These are phyloP conservation scores for Synanceia verrucosa DNA, from an alignment of 2,797 vertebrate genomes.

Conservation along the genomic window DNA sequence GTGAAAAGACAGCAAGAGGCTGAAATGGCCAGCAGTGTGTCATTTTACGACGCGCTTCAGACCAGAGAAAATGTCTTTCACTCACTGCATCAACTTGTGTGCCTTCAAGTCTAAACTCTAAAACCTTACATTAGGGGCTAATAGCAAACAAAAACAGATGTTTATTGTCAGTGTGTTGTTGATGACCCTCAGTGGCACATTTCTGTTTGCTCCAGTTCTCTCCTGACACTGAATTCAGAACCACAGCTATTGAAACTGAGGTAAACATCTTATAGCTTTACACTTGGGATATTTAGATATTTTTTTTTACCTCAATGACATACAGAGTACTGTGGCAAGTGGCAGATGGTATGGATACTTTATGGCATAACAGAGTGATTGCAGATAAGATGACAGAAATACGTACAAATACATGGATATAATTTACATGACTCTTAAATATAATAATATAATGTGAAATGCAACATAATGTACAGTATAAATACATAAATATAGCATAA, in stretches of 20 bases:
- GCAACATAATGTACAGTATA: background rate
- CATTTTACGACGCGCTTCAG: constrained; percentile 1
- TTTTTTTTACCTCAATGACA: background rate
- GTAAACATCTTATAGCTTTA: background rate
- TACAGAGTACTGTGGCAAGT: background rate
- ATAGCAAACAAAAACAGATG: background rate
- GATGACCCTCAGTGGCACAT: background rate
- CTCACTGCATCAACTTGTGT: background rate
- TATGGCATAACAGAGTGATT: background rate
- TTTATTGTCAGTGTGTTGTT: background rate
- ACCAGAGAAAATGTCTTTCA: background rate
- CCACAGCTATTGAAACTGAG: background rate
- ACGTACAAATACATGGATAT: too few species aligned
- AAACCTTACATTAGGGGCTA: background rate
- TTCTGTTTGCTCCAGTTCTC: background rate
- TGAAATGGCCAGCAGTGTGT: background rate
- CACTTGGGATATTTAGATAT: background rate
- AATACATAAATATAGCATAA: too few species aligned
- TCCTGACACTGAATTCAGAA: background rate
- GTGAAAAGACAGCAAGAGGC: background rate
- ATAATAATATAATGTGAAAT: background rate
- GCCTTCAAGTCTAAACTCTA: background rate
- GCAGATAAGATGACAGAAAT: too few species aligned
- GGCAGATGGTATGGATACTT: background rate
- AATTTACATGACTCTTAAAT: too few species aligned